Evolutionary conservation across 2,888 invertebrate species (phyloP).

Genomic region (Lycaena phlaeas): DNA sequence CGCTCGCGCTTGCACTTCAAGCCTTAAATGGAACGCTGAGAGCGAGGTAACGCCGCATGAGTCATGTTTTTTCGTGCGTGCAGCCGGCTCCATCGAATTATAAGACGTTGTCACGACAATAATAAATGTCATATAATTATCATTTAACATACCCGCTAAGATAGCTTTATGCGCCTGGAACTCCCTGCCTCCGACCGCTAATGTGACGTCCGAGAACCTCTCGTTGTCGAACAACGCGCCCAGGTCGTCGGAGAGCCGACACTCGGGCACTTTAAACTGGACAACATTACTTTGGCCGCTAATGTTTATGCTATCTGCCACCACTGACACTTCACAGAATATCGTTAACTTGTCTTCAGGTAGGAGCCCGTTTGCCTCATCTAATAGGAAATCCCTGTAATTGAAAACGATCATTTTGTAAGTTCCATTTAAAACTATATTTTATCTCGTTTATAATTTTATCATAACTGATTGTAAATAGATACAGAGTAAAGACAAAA

Average conservation of each 20-base stretch:
- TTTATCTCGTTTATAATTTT: too few species aligned
- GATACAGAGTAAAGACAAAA: too few species aligned
- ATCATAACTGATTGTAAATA: too few species aligned
- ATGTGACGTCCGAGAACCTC: conserved; percentile 97
- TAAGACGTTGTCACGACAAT: too few species aligned
- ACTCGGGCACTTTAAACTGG: conserved; percentile 97
- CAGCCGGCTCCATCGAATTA: too few species aligned
- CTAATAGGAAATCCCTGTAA: conserved; percentile 94
- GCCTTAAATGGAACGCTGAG: too few species aligned
- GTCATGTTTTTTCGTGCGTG: too few species aligned
- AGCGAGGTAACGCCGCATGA: too few species aligned
- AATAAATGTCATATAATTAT: too few species aligned
- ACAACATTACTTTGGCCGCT: conserved; percentile 98
- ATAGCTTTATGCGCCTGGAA: conserved; percentile 98
- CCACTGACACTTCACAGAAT: conserved; percentile 97
- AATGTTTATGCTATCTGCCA: conserved; percentile 99
- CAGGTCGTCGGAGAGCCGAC: conserved; percentile 94
- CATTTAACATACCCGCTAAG: conserved; percentile 87
- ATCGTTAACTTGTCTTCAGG: conserved; percentile 99
- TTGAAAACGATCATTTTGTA: background rate
- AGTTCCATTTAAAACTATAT: background rate
- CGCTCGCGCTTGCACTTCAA: too few species aligned
- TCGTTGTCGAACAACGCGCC: conserved; percentile 96
- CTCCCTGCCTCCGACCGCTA: conserved; percentile 91
- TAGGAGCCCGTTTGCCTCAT: conserved; percentile 97